Percentiles rank a stretch among this genome's conserved stretches.
phyloP scores from a whole-genome alignment of 2,797 vertebrate species.

The Austrolebias charrua region DNA sequence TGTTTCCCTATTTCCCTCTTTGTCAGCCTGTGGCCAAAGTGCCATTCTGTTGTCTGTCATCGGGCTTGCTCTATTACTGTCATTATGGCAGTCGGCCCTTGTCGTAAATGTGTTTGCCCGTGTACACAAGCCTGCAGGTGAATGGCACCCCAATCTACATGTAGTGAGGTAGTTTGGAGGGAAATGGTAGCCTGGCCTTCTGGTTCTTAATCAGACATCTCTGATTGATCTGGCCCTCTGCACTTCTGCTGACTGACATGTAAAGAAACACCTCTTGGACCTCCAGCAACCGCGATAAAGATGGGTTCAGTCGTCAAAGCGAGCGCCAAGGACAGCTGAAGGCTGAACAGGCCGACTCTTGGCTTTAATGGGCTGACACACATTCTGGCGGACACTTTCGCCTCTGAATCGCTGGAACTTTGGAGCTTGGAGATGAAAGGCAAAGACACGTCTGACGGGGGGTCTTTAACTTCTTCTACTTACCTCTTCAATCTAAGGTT shows the following conservation, averaged over 20 bases:
- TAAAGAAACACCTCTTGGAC: constrained; percentile 45
- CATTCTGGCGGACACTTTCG: constrained; percentile 4
- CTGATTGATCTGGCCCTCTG: constrained; percentile 65
- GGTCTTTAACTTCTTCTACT: constrained; percentile 31
- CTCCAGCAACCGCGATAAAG: constrained; percentile 49
- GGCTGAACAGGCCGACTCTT: constrained; percentile 43
- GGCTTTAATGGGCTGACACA: constrained; percentile 48
- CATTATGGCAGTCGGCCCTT: constrained; percentile 69
- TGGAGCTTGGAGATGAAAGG: constrained; percentile 45
- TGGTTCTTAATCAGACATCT: constrained; percentile 71
- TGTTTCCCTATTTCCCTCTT: constrained; percentile 71
- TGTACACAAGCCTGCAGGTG: constrained; percentile 65
- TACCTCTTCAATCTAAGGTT: constrained; percentile 40
- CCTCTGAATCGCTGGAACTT: constrained; percentile 30
- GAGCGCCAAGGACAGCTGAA: constrained; percentile 24
- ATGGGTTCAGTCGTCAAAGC: constrained; percentile 32
- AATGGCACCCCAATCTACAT: constrained; percentile 82
- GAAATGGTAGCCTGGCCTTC: constrained; percentile 58
- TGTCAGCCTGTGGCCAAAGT: constrained; percentile 69
- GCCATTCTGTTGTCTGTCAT: constrained; percentile 73
- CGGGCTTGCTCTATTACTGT: constrained; percentile 71
- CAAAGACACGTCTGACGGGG: constrained; percentile 41
- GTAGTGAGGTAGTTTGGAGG: constrained; percentile 44
- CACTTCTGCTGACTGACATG: constrained; percentile 62
- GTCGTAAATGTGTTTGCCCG: constrained; percentile 78